Evolutionary conservation across 2,113 vertebrate species (phyloP).

Genomic region (Heliornis fulica): DNA sequence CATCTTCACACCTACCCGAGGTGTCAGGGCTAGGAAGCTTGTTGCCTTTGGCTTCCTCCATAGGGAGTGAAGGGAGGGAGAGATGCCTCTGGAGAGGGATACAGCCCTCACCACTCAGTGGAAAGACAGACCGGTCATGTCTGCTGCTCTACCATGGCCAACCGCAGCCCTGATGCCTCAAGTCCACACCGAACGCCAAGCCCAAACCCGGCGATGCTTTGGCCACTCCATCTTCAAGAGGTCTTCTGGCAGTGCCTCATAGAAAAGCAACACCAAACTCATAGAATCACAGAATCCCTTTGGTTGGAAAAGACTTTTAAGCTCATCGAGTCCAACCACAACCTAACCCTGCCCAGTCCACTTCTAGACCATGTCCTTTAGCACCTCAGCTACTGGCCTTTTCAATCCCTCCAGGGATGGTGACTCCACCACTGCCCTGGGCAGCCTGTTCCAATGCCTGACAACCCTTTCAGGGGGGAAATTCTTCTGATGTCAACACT

Average conservation of each 20-base stretch:
- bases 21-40: constrained; percentile 37
- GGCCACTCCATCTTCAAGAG: not conserved
- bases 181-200: not conserved
- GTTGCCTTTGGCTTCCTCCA: constrained; percentile 17
- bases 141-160: not conserved
- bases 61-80: not conserved
- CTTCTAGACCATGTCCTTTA: no score
- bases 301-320: no score
- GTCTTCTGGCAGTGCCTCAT: not conserved
- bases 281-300: no score
- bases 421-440: no score
- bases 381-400: no score
- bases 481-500: no score
- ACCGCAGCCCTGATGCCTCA: not conserved
- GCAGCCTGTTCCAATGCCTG: no score
- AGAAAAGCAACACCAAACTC: not conserved
- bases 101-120: not conserved
- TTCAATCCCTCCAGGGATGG: no score
- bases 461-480: no score
- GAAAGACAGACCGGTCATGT: not conserved
- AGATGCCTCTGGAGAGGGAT: not conserved
- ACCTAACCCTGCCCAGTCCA: no score
- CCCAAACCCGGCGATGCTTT: not conserved
- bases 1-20: constrained; percentile 50
- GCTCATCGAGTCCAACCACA: no score